Evolutionary conservation across 2,113 vertebrate species (phyloP).

Genomic region (Megatriorchis doriae): DNA sequence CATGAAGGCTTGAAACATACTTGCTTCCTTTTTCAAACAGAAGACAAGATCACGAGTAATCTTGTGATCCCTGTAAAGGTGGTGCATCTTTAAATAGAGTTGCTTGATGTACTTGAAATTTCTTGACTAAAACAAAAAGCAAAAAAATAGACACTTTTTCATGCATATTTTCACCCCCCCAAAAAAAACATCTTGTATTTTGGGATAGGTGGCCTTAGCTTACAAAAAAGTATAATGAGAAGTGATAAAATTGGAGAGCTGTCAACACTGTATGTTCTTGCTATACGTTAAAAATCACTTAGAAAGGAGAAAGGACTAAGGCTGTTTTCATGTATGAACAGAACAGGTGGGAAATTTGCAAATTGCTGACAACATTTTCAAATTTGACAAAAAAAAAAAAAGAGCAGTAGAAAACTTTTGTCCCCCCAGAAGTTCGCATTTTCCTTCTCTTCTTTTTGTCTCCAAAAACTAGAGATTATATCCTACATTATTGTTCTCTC

Average conservation of each 20-base stretch:
- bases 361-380: constrained; percentile 26
- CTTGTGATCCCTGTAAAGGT: not conserved
- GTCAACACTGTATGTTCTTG: constrained; percentile 15
- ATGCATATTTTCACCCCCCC: not conserved
- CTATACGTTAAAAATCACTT: not conserved
- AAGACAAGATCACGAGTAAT: not conserved
- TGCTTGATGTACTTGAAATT: not conserved
- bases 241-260: constrained; percentile 36
- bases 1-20: not conserved
- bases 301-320: not conserved
- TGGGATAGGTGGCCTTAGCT: not conserved
- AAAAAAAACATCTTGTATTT: not conserved
- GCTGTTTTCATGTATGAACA: not conserved
- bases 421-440: not conserved
- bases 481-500: not conserved
- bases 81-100: constrained; percentile 26
- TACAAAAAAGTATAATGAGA: not conserved
- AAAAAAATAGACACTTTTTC: not conserved
- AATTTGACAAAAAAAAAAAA: not conserved
- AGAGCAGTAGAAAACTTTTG: not conserved
- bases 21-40: not conserved
- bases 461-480: not conserved
- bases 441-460: not conserved
- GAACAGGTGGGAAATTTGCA: constrained; percentile 34
- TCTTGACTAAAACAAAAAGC: not conserved